Evolutionary conservation across 2,797 vertebrate species (phyloP), one percentile per base, ranked within the genome.

Genomic region (Hyperoplus lanceolatus): DNA sequence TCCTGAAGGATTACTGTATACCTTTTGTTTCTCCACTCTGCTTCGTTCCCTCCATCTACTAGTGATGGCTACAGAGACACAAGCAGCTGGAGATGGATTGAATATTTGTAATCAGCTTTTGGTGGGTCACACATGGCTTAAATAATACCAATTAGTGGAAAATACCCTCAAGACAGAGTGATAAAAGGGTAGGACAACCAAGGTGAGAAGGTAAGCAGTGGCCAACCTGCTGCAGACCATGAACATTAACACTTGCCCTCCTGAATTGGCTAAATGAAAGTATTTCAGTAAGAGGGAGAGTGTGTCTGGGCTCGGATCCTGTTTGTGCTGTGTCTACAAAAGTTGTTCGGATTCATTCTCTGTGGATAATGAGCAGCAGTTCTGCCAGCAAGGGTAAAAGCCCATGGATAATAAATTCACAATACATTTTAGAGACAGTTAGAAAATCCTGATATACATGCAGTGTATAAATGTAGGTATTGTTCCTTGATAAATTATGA

Each of bases 1-100:
- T 93, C 87, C 85, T 91, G 84, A 90, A 89, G 90, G 93, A 94
- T 93, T 86, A 93, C 84, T 29, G 29, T 29, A 29, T 29, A 29
- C 86, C 78, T 89, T 64, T 77, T 71, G 78, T 66, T 9, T 48
- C 29, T 39, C 36, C 39, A 16, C 49, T 61, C 62, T 51, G 63
- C 82, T 85, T 82, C 86, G 82, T 90, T 84, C 66, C 70, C 79
- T 81, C 70, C 62, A 77, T 81, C 89, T 50, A 80, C 64, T 8
- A 89, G 77, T 73, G 84, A 85, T 61, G 55, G 73, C 51, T 65
- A 79, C 67, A 71, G 64, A 85, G 79, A 66, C 56, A 70, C 70
- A 62, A 79, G 81, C 18, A 71, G 76, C 77, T 77, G 41, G 65
- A 77, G 66, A 81, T 85, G 62, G 84, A 85, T 81, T 59, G n/a